Percentiles rank a stretch among this genome's conserved stretches.
These are phyloP conservation scores for Procambarus clarkii DNA, from an alignment of 1,140 invertebrate species.

Conservation along the genomic window DNA sequence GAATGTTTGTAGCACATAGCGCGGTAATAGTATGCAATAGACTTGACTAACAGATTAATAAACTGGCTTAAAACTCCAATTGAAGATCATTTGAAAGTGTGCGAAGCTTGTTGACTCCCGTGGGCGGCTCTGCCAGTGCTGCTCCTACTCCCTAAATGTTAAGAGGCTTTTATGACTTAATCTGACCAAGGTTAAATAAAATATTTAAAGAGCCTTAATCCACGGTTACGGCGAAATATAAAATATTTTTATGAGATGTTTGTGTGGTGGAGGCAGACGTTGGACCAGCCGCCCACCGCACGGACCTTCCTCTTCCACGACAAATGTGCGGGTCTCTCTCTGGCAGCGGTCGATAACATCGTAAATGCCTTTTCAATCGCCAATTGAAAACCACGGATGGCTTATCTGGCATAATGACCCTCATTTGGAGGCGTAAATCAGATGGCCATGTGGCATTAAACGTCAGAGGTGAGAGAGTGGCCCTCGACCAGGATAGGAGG, in stretches of 20 bases:
- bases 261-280: not conserved
- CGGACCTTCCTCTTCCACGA: not conserved
- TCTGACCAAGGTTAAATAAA: not conserved
- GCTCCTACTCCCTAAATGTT: not conserved
- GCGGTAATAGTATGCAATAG: too few species aligned
- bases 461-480: not conserved
- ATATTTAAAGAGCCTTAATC: not conserved
- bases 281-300: not conserved
- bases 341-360: not conserved
- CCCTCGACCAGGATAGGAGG: not conserved
- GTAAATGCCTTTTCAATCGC: slow-evolving; percentile 2
- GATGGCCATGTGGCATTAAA: not conserved
- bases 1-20: too few species aligned
- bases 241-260: not conserved
- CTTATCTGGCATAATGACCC: not conserved
- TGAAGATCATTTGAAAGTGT: too few species aligned
- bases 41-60: too few species aligned
- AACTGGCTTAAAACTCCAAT: too few species aligned
- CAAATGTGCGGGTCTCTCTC: not conserved
- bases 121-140: too few species aligned
- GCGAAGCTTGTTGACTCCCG: too few species aligned
- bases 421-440: not conserved
- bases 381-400: not conserved
- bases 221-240: not conserved
- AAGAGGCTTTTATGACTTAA: not conserved